phyloP scores from a whole-genome alignment of 2,888 invertebrate species.

The Nemoura dubitans region DNA sequence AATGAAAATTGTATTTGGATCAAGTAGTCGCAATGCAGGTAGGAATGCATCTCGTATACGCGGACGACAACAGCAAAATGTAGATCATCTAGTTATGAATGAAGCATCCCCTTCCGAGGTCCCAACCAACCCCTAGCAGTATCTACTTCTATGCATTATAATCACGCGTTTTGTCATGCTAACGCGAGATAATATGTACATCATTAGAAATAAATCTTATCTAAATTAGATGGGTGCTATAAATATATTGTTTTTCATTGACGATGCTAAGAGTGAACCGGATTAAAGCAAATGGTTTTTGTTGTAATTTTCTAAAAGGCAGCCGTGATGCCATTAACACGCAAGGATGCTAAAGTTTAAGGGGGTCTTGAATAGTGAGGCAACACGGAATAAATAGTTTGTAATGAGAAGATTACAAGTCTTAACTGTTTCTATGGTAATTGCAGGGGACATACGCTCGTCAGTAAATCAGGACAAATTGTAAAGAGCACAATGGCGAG shows the following conservation, averaged over 20 bases:
- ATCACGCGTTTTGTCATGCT: constrained; percentile 35
- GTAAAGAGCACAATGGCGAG: constrained; percentile 31
- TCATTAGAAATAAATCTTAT: constrained; percentile 46
- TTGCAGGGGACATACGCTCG: constrained; percentile 36
- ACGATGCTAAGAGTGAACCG: constrained; percentile 31
- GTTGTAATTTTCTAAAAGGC: constrained; percentile 28
- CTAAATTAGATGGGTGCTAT: constrained; percentile 45
- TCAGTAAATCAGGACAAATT: constrained; percentile 37
- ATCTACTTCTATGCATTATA: constrained; percentile 32
- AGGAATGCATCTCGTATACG: neutral
- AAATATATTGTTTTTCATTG: constrained; percentile 43
- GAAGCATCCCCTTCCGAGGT: neutral
- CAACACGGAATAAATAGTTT: constrained; percentile 36
- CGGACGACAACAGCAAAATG: neutral
- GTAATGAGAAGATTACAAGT: constrained; percentile 43
- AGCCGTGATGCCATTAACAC: constrained; percentile 20
- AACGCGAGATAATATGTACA: constrained; percentile 18
- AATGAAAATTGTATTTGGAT: neutral
- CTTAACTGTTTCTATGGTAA: constrained; percentile 36
- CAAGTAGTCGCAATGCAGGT: constrained; percentile 12
- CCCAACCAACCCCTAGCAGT: constrained; percentile 31
- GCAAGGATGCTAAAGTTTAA: constrained; percentile 30
- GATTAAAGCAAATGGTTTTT: constrained; percentile 32
- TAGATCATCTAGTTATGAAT: neutral
- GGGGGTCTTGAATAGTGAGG: constrained; percentile 35